A percentile compares a stretch with the other conserved stretches of the same genome.
Conservation (phyloP, 2,888 invertebrate species). For the Zygogramma bicolorata region DNA sequence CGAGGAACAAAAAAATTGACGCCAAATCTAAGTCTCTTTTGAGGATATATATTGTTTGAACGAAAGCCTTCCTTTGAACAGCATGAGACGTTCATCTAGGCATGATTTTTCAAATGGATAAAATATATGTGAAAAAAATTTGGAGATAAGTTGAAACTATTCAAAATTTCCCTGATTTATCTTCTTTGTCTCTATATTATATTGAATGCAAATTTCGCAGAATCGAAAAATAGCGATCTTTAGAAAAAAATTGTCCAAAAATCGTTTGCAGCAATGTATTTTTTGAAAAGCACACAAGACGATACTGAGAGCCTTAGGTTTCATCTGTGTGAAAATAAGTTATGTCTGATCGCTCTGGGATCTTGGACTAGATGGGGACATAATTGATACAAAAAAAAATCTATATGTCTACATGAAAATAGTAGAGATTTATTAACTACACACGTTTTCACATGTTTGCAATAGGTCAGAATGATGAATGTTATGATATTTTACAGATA, state of each 20-base stretch:
- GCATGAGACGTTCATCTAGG: conserved; percentile 35
- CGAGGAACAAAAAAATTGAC: conserved; percentile 28
- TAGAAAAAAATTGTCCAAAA: conserved; percentile 22
- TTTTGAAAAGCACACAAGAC: conserved; percentile 32
- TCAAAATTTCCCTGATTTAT: conserved; percentile 32
- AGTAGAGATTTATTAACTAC: no score
- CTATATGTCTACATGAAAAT: no score
- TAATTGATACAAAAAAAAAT: no score
- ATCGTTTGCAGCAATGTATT: conserved; percentile 23
- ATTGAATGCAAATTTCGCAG: conserved; percentile 28
- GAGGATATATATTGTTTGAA: conserved; percentile 39
- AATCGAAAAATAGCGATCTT: conserved; percentile 24
- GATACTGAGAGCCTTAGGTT: no score
- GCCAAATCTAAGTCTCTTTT: conserved; percentile 24
- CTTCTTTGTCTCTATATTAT: conserved; percentile 14
- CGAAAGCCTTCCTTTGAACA: conserved; percentile 38
- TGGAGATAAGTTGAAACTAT: conserved; percentile 16
- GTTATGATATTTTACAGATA: no score
- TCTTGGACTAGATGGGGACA: no score
- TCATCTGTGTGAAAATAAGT: no score
- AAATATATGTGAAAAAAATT: conserved; percentile 24
- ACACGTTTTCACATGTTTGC: no score
- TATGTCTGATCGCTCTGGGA: no score
- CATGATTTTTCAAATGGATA: conserved; percentile 35
- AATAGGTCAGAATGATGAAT: no score